Conservation (phyloP, 2,113 vertebrate species). For the Chlorodrepanis virens region DNA sequence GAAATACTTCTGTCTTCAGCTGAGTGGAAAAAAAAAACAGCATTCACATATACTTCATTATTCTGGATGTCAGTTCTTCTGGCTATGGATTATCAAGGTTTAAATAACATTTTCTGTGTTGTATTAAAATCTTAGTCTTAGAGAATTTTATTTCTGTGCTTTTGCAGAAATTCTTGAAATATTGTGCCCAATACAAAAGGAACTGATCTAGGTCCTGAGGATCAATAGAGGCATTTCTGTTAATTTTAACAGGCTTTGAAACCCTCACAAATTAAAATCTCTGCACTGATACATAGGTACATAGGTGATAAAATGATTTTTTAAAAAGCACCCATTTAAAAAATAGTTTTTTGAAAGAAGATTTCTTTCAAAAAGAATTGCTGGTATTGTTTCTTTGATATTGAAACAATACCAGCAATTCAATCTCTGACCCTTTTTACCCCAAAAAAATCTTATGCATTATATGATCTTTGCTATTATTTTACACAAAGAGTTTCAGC, state of each 20-base stretch:
- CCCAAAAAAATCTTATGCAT: accelerated
- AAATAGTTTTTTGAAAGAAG: neutral
- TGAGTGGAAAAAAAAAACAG: neutral
- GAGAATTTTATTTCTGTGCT: neutral
- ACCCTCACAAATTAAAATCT: neutral
- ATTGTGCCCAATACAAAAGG: neutral
- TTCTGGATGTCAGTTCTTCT: neutral
- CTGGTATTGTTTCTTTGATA: neutral
- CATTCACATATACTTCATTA: neutral
- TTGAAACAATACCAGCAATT: neutral
- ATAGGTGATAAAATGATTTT: neutral
- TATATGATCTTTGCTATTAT: neutral
- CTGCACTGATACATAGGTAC: neutral
- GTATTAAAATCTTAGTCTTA: neutral
- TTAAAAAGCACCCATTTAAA: neutral
- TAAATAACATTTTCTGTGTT: neutral
- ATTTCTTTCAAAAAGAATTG: neutral
- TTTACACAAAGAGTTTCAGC: neutral
- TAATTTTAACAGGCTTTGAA: neutral
- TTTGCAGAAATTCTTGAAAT: neutral
- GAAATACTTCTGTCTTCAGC: neutral
- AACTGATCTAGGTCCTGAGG: accelerated
- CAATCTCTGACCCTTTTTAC: neutral
- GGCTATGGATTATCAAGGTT: neutral
- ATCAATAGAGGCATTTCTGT: neutral